Evolutionary conservation across 2,888 invertebrate species (phyloP).

Genomic region (Lycocerus yunnanus): DNA sequence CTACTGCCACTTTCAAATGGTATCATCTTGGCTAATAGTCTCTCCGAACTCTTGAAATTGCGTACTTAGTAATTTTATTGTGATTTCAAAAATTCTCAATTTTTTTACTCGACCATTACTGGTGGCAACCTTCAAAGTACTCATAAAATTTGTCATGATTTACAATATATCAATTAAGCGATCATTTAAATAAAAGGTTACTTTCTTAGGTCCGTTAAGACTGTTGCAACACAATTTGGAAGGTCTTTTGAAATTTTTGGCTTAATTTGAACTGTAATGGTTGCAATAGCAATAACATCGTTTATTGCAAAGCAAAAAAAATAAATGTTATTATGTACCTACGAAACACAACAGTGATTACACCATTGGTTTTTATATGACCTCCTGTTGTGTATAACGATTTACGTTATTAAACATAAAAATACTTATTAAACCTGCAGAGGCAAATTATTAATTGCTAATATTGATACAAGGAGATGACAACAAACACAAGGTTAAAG

Average conservation of each 20-base stretch:
- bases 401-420: conserved; percentile 5
- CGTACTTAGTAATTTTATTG: no score
- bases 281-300: not conserved
- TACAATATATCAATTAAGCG: not conserved
- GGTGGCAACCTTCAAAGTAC: not conserved
- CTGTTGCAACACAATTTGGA: not conserved
- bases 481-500: not conserved
- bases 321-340: not conserved
- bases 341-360: not conserved
- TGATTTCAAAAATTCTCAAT: no score
- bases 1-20: no score
- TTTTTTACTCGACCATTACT: not conserved
- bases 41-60: no score
- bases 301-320: not conserved
- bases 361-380: not conserved
- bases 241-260: not conserved
- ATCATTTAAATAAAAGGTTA: not conserved
- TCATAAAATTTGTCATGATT: not conserved
- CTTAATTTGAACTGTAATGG: not conserved
- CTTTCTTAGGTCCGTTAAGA: not conserved
- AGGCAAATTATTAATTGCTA: conserved; percentile 8
- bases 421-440: conserved; percentile 9
- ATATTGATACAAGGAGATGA: conserved; percentile 11
- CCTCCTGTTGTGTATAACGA: conserved; percentile 2
- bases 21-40: no score